Conservation (phyloP, 2,797 vertebrate species). For the Danionella dracula region DNA sequence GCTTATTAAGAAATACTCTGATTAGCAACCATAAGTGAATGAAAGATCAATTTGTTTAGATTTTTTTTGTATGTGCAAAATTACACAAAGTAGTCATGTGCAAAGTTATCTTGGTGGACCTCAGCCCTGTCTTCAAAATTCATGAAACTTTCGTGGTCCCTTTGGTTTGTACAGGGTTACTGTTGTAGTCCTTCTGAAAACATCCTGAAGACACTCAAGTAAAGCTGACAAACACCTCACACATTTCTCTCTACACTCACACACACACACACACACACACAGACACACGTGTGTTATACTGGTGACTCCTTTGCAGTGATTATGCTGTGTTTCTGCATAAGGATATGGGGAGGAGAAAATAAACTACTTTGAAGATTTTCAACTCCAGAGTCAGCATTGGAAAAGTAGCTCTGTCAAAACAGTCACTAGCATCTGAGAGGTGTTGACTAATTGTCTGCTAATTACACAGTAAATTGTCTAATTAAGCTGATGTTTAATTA, state of each 20-base stretch:
- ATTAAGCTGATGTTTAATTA: constrained; percentile 96
- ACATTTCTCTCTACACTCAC: constrained; percentile 40
- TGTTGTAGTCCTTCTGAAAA: too few relatives aligned
- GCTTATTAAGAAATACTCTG: too few relatives aligned
- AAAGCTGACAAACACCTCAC: constrained; percentile 21
- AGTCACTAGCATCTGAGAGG: constrained; percentile 83
- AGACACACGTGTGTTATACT: constrained; percentile 15
- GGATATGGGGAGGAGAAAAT: constrained; percentile 40
- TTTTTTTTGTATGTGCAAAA: too few relatives aligned
- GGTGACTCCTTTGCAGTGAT: constrained; percentile 39
- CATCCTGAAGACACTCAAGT: not conserved
- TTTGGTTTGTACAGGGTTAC: too few relatives aligned
- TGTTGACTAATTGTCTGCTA: constrained; percentile 94
- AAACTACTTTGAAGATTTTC: constrained; percentile 47
- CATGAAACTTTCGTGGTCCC: too few relatives aligned
- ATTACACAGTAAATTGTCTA: constrained; percentile 98
- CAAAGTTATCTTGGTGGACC: too few relatives aligned
- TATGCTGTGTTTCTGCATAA: constrained; percentile 45
- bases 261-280: constrained; percentile 47
- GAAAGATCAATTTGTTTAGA: too few relatives aligned
- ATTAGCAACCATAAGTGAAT: too few relatives aligned
- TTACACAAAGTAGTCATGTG: too few relatives aligned
- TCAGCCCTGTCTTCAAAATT: too few relatives aligned
- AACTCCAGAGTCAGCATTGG: constrained; percentile 43
- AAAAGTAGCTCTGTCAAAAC: constrained; percentile 56